Evolutionary conservation across 1,140 invertebrate species (phyloP), one percentile per base, ranked within the genome.

Genomic region (Orchestia grillus): DNA sequence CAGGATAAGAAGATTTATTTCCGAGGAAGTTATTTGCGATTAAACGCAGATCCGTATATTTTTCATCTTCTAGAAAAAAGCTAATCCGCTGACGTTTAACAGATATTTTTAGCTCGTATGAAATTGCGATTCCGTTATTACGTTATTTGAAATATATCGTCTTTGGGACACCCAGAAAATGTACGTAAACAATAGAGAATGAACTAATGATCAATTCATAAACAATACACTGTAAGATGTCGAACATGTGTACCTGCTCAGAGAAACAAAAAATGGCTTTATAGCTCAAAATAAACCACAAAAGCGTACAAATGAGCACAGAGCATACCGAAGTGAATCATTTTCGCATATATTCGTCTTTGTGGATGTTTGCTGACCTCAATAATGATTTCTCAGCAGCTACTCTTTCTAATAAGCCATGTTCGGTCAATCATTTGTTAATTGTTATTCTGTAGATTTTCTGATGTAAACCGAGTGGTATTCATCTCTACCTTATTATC

Each of bases 281-380:
- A 77, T 23, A 77, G 28, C 11, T 19, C 11, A 77, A 77, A 77
- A 3, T 77, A 23, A 28, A 28, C 62, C 11, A 77, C 28, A 77
- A 77, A 77, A 36, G 62, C 62, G 36, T 77, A 77, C 11, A 77
- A 77, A 77, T 77, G 62, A 77, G 28, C 62, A 77, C 11, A 77
- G 36, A 77, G 62, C 62, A 77, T 23, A 23, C 28, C 62, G 28
- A 77, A 36, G 62, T 77, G 28, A 77, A 77, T 77, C 62, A 77
- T 77, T 77, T 77, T 77, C 62, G 36, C 62, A 77, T 77, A 77
- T 77, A 77, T 77, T 77, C n/a, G n/a, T n/a, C n/a, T n/a, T n/a
- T n/a, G n/a, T n/a, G n/a, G n/a, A n/a, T n/a, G n/a, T n/a, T n/a
- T n/a, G n/a, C n/a, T n/a, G n/a, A n/a, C n/a, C n/a, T n/a, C n/a